These are phyloP conservation scores for Chionis minor DNA, from an alignment of 2,113 vertebrate genomes.

Conservation along the genomic window DNA sequence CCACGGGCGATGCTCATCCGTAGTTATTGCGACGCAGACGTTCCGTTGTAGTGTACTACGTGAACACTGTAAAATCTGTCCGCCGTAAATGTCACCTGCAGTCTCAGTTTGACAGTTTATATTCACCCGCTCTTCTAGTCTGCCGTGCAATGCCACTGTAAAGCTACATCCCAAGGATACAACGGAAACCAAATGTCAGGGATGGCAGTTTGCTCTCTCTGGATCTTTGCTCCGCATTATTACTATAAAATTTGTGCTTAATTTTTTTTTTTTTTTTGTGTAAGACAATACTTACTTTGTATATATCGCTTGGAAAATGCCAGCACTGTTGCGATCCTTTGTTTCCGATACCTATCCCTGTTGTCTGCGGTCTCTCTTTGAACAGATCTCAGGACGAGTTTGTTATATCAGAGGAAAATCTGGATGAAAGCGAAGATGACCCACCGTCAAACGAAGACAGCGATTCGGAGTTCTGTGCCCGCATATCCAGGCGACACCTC, in stretches of 20 bases:
- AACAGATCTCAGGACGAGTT: slow-evolving; percentile 91
- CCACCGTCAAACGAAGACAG: slow-evolving; percentile 83
- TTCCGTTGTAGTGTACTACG: background rate
- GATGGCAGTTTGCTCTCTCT: background rate
- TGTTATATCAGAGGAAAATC: slow-evolving; percentile 84
- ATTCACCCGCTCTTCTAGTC: background rate
- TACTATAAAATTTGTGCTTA: background rate
- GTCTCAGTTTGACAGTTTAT: background rate
- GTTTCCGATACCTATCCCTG: background rate
- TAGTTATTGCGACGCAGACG: background rate
- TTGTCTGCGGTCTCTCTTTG: background rate
- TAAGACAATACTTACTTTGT: background rate
- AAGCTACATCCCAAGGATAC: background rate
- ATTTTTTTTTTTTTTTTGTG: background rate
- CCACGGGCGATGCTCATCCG: background rate
- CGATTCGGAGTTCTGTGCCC: slow-evolving; percentile 77
- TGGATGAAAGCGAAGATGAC: slow-evolving; percentile 83
- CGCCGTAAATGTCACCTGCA: background rate
- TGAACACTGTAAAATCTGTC: background rate
- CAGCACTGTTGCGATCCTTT: background rate
- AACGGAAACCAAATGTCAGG: background rate
- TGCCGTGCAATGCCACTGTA: background rate
- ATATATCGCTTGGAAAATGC: background rate
- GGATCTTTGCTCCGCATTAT: background rate
- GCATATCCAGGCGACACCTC: slow-evolving; percentile 71